These are phyloP conservation scores for Brachionus calyciflorus DNA, from an alignment of 1,140 invertebrate species.

Conservation along the genomic window DNA sequence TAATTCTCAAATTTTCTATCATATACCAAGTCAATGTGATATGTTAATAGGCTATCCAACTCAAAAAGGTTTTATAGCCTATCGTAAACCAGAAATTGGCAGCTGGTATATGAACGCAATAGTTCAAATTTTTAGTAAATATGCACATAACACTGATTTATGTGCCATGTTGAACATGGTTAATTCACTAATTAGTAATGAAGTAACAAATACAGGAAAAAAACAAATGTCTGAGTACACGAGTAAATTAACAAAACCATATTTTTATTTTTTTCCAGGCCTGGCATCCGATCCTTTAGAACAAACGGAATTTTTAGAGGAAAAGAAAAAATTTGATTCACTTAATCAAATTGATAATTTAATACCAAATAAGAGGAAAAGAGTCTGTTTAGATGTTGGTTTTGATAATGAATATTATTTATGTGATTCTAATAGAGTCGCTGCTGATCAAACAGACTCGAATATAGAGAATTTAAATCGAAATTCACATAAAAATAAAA, in stretches of 20 bases:
- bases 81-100: slow-evolving; percentile 46
- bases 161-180: slow-evolving; percentile 47
- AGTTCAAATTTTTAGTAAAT: slow-evolving; percentile 31
- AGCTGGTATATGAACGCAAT: slow-evolving; percentile 47
- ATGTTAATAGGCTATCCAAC: slow-evolving; percentile 47
- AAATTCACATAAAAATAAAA: neutral
- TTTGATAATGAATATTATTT: slow-evolving; percentile 6
- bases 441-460: slow-evolving; percentile 6
- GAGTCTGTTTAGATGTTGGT: neutral
- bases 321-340: slow-evolving; percentile 34
- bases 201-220: slow-evolving; percentile 45
- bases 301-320: neutral
- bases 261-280: slow-evolving; percentile 47
- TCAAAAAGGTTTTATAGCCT: slow-evolving; percentile 45
- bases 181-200: slow-evolving; percentile 17
- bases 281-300: slow-evolving; percentile 6
- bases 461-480: neutral
- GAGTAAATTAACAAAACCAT: slow-evolving; percentile 21
- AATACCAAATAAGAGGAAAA: slow-evolving; percentile 24
- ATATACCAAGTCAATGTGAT: slow-evolving; percentile 37
- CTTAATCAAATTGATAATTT: slow-evolving; percentile 10
- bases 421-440: neutral
- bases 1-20: neutral
- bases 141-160: slow-evolving; percentile 45
- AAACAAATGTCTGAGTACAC: slow-evolving; percentile 46